Evolutionary conservation across 2,888 invertebrate genomes (phyloP), one percentile per base, ranked within the genome.

Genomic region (Candidula unifasciata): DNA sequence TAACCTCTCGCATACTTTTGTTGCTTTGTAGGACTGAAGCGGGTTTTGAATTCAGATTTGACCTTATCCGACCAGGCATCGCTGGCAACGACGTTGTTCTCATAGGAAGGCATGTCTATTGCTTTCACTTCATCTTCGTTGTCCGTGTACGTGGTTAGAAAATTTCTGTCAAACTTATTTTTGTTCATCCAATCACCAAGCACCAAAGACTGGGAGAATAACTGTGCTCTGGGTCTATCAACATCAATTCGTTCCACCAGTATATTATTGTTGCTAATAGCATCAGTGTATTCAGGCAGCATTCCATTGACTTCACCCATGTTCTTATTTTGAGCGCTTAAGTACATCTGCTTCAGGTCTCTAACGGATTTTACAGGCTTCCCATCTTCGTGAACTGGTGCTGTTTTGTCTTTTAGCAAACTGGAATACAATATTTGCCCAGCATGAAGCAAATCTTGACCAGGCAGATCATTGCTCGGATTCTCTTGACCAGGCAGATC

Each of bases 101-200:
- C 73, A 0, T 37, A 21, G n/a, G 8, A n/a, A 37, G 35, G 30
- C 68, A 33, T n/a, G 37, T 16, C 37, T 1, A 37, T 37, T 3
- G n/a, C 24, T 2, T 54, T 54, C 21, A 27, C 3, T 0, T 33
- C 30, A 24, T 16, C 52, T 21, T 13, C 30, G 18, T 54, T 54
- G 52, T 27, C n/a, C 1, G 8, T 16, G 5, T 13, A 74, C 13
- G 16, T 54, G 2, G 2, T 74, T 6, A 30, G 54, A 21, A 54
- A 44, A 33, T 74, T 54, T 27, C 6, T 3, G 30, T 30, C 18
- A 68, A 68, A 68, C 54, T 0, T 33, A 2, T 57, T n/a, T 0
- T 80, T 30, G 18, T 57, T 54, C n/a, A 33, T 37, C 80, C 71
- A 80, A 24, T 82, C 82, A 64, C 74, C 44, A n/a, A 82, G 64